These are phyloP conservation scores for Formica selysi DNA, from an alignment of 1,140 invertebrate genomes.

Conservation along the genomic window DNA sequence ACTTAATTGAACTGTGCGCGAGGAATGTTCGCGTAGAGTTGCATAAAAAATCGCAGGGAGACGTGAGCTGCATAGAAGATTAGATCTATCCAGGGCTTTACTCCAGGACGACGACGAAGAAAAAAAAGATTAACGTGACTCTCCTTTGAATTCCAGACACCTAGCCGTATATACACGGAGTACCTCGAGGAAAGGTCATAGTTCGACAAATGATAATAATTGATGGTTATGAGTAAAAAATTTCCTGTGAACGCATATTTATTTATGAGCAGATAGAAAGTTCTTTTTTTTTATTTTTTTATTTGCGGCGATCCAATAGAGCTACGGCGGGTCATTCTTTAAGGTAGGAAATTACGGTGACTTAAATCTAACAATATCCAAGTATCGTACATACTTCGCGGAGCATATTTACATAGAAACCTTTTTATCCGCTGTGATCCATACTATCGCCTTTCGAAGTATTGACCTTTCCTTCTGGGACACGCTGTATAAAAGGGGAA, in stretches of 20 bases:
- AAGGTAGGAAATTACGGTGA: background rate
- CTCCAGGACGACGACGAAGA: background rate
- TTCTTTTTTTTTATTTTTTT: background rate
- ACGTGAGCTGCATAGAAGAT: conserved; percentile 8
- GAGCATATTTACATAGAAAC: background rate
- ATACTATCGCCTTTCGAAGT: background rate
- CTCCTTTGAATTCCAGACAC: conserved; percentile 16
- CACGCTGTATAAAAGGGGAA: conserved; percentile 17
- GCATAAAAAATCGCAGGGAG: conserved; percentile 38
- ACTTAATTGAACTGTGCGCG: conserved; percentile 32
- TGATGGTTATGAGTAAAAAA: conserved; percentile 14
- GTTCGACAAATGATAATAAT: conserved; percentile 27
- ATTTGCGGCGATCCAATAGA: background rate
- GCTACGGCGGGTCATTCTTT: background rate
- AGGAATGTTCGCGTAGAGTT: conserved; percentile 9
- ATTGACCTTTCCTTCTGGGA: conserved; percentile 38
- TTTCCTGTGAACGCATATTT: background rate
- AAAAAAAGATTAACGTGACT: conserved; percentile 7
- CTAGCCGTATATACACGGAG: background rate
- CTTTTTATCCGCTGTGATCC: conserved; percentile 13
- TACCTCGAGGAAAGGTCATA: conserved; percentile 37
- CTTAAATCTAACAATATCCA: conserved; percentile 19
- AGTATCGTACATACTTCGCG: background rate
- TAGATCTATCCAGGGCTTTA: conserved; percentile 11
- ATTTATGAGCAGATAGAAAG: conserved; percentile 2